Base-by-base conservation (phyloP, 2,888 invertebrate species). In the Keiferia lycopersicella region DNA sequence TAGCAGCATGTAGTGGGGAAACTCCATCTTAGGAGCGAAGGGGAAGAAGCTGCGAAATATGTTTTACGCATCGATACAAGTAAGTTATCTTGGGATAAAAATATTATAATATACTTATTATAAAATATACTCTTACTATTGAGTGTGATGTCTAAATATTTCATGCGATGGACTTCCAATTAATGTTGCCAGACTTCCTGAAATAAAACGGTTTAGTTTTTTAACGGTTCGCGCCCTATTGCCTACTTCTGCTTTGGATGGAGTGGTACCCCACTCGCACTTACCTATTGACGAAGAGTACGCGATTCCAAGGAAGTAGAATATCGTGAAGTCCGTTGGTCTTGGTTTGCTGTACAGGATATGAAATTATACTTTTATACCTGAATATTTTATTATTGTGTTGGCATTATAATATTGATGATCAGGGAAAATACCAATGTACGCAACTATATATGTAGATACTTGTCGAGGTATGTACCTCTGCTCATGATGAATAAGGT, bases 251-350 rank as follows among this genome's bases (percentile, higher is more conserved):
- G n/a, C n/a, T n/a, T n/a, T n/a, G n/a, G n/a, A n/a, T n/a, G n/a
- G n/a, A n/a, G n/a, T n/a, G n/a, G n/a, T n/a, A n/a, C n/a, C n/a
- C n/a, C n/a, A n/a, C 26, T 26, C 3, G 26, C 48, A 18, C 45
- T 71, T 70, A 87, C 88, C 88, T 63, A 89, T 85, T 1, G 87
- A 77, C 0, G 87, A 82, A 0, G 89, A 89, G 71, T 87, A 89
- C 0, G 88, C 86, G 26, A 87, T 80, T 0, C 89, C 89, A 12
- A 89, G 75, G 63, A 84, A 88, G 70, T 89, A 89, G 72, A 89
- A 89, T 0, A 85, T 68, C 0, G 87, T 84, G 57, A 83, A 83
- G 59, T 84, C 78, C 0, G 88, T 78, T 0, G 88, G 89, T 50
- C 76, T 75, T 34, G 77, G 79, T 4, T 71, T 65, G 22, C 87